Conservation (phyloP, 2,888 invertebrate species). For the Cylloceria caligata region DNA sequence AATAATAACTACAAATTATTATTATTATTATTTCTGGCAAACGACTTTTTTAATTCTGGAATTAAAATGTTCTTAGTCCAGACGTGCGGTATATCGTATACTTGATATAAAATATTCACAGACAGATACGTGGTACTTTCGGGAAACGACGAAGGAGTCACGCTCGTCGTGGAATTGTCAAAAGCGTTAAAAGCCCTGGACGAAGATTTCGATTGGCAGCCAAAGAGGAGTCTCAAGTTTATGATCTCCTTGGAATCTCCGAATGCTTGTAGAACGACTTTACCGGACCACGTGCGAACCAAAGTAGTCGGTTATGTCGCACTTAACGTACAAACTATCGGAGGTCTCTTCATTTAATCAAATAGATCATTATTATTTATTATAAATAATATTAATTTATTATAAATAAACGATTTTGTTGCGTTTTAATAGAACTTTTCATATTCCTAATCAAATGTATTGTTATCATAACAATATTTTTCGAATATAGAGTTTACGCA, state of each 20-base stretch:
- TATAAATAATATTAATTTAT: no score
- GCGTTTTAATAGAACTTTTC: background rate
- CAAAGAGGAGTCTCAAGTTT: constrained; percentile 79
- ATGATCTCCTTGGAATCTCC: constrained; percentile 75
- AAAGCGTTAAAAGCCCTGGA: constrained; percentile 74
- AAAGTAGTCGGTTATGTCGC: constrained; percentile 78
- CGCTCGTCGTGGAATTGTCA: constrained; percentile 75
- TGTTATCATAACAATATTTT: background rate
- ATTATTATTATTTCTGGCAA: no score
- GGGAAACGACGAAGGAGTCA: constrained; percentile 75
- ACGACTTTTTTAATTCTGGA: no score
- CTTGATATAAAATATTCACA: constrained; percentile 67
- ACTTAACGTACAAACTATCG: constrained; percentile 73
- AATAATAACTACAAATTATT: no score
- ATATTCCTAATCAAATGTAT: background rate
- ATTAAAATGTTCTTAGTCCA: no score
- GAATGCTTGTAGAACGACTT: constrained; percentile 74
- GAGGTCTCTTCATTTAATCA: constrained; percentile 71
- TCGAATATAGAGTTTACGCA: background rate
- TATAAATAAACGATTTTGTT: background rate
- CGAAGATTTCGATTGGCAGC: constrained; percentile 75
- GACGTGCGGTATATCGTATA: background rate
- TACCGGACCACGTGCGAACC: constrained; percentile 72
- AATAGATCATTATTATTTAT: no score
- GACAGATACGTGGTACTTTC: constrained; percentile 81